phyloP scores from a whole-genome alignment of 2,888 invertebrate species.

The Rhodophaea formosa region DNA sequence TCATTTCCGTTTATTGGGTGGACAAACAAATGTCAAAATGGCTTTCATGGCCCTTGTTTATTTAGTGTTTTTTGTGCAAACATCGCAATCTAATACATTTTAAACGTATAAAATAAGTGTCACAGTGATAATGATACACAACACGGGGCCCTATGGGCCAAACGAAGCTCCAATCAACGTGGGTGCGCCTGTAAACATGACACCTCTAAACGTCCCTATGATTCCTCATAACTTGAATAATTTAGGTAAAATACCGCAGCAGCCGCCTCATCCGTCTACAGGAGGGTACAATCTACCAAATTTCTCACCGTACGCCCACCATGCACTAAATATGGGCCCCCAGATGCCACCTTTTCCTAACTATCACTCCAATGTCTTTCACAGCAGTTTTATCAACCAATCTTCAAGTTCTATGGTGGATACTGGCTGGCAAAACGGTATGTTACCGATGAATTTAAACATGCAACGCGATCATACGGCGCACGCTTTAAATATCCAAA shows the following conservation, averaged over 20 bases:
- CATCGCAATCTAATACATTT: slow-evolving; percentile 34
- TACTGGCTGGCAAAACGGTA: slow-evolving; percentile 45
- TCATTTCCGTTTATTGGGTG: slow-evolving; percentile 27
- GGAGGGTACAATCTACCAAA: slow-evolving; percentile 50
- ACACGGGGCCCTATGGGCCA: slow-evolving; percentile 62
- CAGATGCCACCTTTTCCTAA: slow-evolving; percentile 48
- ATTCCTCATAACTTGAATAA: slow-evolving; percentile 56
- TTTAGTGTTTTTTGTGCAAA: slow-evolving; percentile 40
- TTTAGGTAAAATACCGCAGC: slow-evolving; percentile 52
- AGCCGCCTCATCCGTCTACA: slow-evolving; percentile 38
- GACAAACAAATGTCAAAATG: slow-evolving; percentile 59
- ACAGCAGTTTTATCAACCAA: slow-evolving; percentile 40
- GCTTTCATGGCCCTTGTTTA: slow-evolving; percentile 56
- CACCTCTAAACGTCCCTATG: slow-evolving; percentile 47
- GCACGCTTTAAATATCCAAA: slow-evolving; percentile 32
- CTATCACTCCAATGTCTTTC: slow-evolving; percentile 44
- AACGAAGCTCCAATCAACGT: slow-evolving; percentile 59
- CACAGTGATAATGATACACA: slow-evolving; percentile 59
- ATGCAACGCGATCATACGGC: slow-evolving; percentile 40
- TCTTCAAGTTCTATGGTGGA: slow-evolving; percentile 37
- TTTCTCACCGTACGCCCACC: slow-evolving; percentile 47
- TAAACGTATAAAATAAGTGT: slow-evolving; percentile 27
- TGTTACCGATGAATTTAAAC: slow-evolving; percentile 57
- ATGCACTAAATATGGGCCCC: slow-evolving; percentile 41
- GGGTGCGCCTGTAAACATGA: slow-evolving; percentile 54